Evolutionary conservation across 2,797 vertebrate species (phyloP), one percentile per base, ranked within the genome.

Genomic region (Lagodon rhomboides): DNA sequence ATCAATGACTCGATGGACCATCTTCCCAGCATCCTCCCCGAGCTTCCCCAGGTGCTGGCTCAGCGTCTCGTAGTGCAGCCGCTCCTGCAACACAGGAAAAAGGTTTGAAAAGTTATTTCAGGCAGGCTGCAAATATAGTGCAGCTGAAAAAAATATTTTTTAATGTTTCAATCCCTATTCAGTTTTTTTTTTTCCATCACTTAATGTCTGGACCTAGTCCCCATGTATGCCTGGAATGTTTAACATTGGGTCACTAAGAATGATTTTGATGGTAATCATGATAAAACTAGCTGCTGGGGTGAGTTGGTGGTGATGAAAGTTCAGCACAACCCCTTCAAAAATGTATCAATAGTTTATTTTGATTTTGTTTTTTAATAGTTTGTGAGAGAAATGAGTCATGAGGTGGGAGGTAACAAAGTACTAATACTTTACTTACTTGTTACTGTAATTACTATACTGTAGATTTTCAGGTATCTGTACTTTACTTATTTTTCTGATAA

Each of bases 1-100:
- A 86, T 98, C 97, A 0, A 98, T 98, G 91, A 98, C 97, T 74
- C 97, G 96, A 3, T 97, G 97, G 47, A 97, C 97, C 95, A 98
- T 93, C 91, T 98, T 98, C 79, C 96, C 96, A 5, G 92, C 90
- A 9, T 98, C 97, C 90, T 98, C 97, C 20, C 83, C 96, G 2
- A 97, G 94, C 80, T 98, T 98, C 47, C 97, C 97, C 90, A 98
- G 91, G 75, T 97, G 97, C 13, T 97, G 95, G 65, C 96, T 96
- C 95, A 98, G 90, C 77, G 96, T 97, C 89, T 98, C 97, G 78
- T 97, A 98, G 77, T 97, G 97, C 71, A 97, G 92, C 89, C 97
- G 96, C 91, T 98, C 97, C 97, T 98, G 90, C 12, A 75, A 64
- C 0, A 59, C 18, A 54, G 68, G 3, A 58, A 41, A 65, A 68